Base-by-base conservation (phyloP, 1,140 invertebrate genomes). In the Drosophila triauraria region DNA sequence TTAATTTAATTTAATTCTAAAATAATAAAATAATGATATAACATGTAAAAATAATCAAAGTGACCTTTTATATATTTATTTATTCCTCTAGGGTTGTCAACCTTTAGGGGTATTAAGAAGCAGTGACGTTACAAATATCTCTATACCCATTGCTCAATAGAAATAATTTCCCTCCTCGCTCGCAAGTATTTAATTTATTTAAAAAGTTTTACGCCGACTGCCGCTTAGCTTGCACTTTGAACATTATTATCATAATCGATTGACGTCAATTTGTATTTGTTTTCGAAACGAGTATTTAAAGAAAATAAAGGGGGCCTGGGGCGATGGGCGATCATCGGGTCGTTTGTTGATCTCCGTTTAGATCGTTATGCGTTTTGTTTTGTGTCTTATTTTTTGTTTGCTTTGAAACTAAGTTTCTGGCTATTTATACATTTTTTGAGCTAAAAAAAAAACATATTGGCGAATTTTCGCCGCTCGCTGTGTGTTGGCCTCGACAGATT, bases 191-290 rank as follows among this genome's bases (percentile, higher is more conserved):
- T 59, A 57, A 42, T 77, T 61, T 69, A 53, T 42, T 72, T 38
- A 17, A 30, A 46, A 58, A 48, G 32, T 47, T 63, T 40, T 80
- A 27, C 10, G 17, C 61, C 35, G 15, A 40, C 46, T 61, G 30
- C 25, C 58, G 35, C 30, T 47, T 27, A 13, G 62, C 62, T 54
- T 83, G 83, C 83, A 80, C 64, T 78, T 83, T 69, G 70, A 75
- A 59, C 76, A 83, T 88, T 83, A 88, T 87, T 88, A 88, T 87
- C 84, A 77, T 79, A 47, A 74, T 65, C 61, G 72, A 78, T 84
- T 87, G 80, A 87, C 84, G 80, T 87, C 84, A 87, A 80, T 84
- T 84, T 80, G 65, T 72, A 70, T 82, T 82, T 76, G 75, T 77
- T 87, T 67, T 72, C 23, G 20, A 71, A 72, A 59, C 51, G 43